Evolutionary conservation across 2,888 invertebrate genomes (phyloP), one percentile per base, ranked within the genome.

Genomic region (Drosophila vallismaia): DNA sequence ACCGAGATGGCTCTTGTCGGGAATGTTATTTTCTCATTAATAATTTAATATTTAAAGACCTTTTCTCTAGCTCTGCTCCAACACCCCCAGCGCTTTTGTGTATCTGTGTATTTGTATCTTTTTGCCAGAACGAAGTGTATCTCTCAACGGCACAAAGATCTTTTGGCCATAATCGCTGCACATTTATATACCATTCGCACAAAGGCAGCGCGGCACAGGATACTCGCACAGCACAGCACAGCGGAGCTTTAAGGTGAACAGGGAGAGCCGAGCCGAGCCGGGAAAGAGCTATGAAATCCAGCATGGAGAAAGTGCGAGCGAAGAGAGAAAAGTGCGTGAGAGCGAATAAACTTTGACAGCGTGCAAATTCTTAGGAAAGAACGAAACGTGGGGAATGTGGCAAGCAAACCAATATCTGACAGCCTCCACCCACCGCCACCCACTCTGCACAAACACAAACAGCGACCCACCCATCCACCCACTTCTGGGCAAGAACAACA

Each of bases 81-180:
- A 28, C 45, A 12, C 42, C 44, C 31, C 19, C 38, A 46, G 58
- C 60, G 40, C 53, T 42, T 45, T 49, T 46, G 44, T 63, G 58
- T 57, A 55, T 56, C 19, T 52, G 60, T 71, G 50, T 36, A n/a
- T 71, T 46, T 74, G 68, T 81, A 36, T 57, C 50, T 71, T 63
- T 62, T 63, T 62, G 64, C 58, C 63, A 44, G 44, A 31, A 36
- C 45, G 51, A 53, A 48, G 53, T 62, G 50, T 70, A 71, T 70
- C 51, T 50, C 57, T 69, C 74, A 66, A 75, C 53, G 58, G 68
- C 63, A 71, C 63, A 74, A 75, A 64, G 84, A 81, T 81, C 85
- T 83, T 80, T 86, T 75, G 45, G 63, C 76, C 74, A 87, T 85
- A 82, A 87, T 82, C 87, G 86, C 73, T 86, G 86, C 77, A 88